phyloP scores from a whole-genome alignment of 2,888 invertebrate genomes.

The Cheilosia pagana region DNA sequence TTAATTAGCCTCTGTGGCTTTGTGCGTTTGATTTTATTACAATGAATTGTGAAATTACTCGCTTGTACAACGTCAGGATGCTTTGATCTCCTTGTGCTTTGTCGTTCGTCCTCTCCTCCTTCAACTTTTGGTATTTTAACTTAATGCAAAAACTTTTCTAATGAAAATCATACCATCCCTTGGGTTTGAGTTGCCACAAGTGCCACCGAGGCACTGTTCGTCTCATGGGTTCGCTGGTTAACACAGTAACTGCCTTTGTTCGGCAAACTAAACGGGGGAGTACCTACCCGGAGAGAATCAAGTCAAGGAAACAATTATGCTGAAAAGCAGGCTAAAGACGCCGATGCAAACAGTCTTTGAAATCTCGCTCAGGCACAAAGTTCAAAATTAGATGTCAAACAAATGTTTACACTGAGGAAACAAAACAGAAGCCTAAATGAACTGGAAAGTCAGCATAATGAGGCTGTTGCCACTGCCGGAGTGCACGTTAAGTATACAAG shows the following conservation, averaged over 20 bases:
- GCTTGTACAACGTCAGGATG: constrained; percentile 22
- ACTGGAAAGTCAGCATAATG: constrained; percentile 47
- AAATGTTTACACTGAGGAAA: constrained; percentile 51
- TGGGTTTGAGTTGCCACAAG: constrained; percentile 8
- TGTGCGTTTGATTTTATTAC: constrained; percentile 42
- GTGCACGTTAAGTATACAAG: constrained; percentile 26
- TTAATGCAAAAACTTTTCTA: constrained; percentile 73
- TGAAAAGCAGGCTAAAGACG: constrained; percentile 51
- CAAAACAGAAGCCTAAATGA: constrained; percentile 50
- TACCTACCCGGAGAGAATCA: constrained; percentile 29
- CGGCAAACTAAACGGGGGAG: not conserved
- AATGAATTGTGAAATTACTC: constrained; percentile 39
- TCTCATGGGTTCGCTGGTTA: constrained; percentile 47
- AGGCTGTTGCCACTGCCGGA: constrained; percentile 9
- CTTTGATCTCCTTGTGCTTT: constrained; percentile 21
- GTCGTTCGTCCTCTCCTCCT: constrained; percentile 20
- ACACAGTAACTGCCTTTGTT: constrained; percentile 63
- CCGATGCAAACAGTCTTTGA: constrained; percentile 39
- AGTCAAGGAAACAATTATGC: constrained; percentile 62
- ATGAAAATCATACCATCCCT: constrained; percentile 57
- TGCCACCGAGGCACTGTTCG: constrained; percentile 10
- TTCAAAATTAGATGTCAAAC: constrained; percentile 67
- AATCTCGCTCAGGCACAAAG: constrained; percentile 28
- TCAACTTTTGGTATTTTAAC: constrained; percentile 64
- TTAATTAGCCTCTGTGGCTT: constrained; percentile 18